Evolutionary conservation across 2,797 vertebrate species (phyloP), one percentile per base, ranked within the genome.

Genomic region (Pristis pectinata): DNA sequence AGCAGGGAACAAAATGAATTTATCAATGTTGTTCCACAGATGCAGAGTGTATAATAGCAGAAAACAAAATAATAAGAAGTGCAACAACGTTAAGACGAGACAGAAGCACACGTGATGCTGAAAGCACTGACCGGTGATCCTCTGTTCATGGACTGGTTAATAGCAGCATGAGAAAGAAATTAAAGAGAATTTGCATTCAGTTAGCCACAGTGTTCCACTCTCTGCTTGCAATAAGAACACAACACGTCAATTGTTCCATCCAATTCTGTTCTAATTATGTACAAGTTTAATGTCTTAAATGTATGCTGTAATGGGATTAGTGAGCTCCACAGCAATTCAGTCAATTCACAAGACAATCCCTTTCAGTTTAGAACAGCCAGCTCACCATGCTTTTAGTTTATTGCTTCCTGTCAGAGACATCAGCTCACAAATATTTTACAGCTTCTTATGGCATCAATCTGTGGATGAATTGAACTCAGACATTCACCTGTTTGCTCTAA

Each of bases 111-210:
- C 93, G 94, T 95, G 95, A 94, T 93, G 95, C 96, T 95, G 96
- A 95, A 95, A 76, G 94, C 98, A 99, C 99, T 98, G 97, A 99
- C 99, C 98, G 99, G 99, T 96, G 99, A 99, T 98, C 99, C 99
- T 98, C 99, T 98, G 97, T 98, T 98, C 95, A 98, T 95, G 96
- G 99, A 99, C 99, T 99, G 96, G 72, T 15, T 30, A 24, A 94
- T 94, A 95, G 95, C 95, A 96, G 97, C 97, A 95, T 98, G 97
- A 95, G 96, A 97, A 98, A 97, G 96, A 97, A 95, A 98, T 97
- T 95, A 97, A 95, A 97, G 95, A 96, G 95, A 95, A 95, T 64
- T 61, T 59, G 49, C 24, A 41, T 56, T 49, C 7, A 97, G 89
- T 95, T 94, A 95, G 95, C 95, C 11, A 82, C 94, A 30, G 13